phyloP scores from a whole-genome alignment of 2,797 vertebrate species.

The Mormyrops boulengeri region DNA sequence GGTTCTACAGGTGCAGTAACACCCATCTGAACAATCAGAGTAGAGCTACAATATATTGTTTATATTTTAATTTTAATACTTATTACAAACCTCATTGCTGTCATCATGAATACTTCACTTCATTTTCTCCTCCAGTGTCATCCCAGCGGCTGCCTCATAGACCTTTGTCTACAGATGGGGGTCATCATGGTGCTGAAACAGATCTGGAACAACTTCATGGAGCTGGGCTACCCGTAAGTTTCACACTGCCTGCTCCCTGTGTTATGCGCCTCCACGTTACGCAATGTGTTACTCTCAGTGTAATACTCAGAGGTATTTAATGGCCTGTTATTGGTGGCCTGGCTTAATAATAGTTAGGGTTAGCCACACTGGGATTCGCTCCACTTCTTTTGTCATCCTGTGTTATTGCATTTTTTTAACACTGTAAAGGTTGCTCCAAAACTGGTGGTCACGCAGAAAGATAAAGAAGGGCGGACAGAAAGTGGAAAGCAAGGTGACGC shows the following conservation, averaged over 20 bases:
- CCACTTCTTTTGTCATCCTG: background rate
- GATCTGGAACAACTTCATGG: conserved; percentile 99
- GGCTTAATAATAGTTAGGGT: background rate
- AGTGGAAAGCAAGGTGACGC: conserved; percentile 75
- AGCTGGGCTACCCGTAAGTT: conserved; percentile 83
- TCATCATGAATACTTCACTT: background rate
- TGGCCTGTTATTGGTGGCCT: background rate
- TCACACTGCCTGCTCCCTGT: background rate
- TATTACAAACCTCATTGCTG: background rate
- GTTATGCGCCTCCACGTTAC: background rate
- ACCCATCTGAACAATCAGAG: background rate
- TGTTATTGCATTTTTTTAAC: conserved; percentile 14
- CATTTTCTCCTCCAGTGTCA: conserved; percentile 72
- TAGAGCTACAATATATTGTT: background rate
- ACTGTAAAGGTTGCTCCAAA: conserved; percentile 80
- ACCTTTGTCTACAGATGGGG: conserved; percentile 97
- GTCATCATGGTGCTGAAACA: conserved; percentile 99
- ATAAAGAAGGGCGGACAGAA: conserved; percentile 81
- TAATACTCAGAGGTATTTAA: background rate
- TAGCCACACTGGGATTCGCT: background rate
- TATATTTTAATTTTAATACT: background rate
- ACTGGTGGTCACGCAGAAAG: conserved; percentile 97
- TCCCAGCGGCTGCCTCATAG: conserved; percentile 95
- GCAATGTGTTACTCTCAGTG: background rate
- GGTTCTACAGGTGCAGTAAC: background rate